These are phyloP conservation scores for Falco novaeseelandiae DNA, from an alignment of 2,797 vertebrate genomes.

Conservation along the genomic window DNA sequence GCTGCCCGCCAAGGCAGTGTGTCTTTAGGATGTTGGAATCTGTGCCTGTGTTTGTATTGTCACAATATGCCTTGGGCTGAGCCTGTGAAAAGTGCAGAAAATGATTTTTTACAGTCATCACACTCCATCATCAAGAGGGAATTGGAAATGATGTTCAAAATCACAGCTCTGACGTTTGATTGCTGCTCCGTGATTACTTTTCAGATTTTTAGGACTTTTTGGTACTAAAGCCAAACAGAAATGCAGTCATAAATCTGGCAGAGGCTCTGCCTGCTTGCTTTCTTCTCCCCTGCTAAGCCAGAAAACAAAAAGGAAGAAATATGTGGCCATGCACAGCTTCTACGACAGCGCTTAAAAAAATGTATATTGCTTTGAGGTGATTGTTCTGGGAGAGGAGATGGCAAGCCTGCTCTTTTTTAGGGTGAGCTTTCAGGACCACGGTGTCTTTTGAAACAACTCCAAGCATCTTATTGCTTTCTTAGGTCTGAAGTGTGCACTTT, in stretches of 20 bases:
- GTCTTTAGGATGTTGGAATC: neutral
- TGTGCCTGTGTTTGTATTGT: neutral
- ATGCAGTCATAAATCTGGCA: neutral
- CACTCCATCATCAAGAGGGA: neutral
- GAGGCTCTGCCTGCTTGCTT: neutral
- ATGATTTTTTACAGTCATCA: neutral
- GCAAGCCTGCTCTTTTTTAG: neutral
- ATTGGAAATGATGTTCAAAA: neutral
- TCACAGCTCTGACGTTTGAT: neutral
- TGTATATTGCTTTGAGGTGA: neutral
- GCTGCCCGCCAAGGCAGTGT: neutral
- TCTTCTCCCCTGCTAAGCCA: neutral
- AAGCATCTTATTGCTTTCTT: neutral
- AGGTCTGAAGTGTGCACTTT: neutral
- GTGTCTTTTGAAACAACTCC: neutral
- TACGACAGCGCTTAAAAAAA: neutral
- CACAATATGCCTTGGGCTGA: neutral
- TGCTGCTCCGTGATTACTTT: neutral
- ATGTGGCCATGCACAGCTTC: neutral
- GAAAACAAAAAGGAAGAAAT: neutral
- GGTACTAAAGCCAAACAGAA: neutral
- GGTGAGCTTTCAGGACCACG: neutral
- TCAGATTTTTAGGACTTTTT: neutral
- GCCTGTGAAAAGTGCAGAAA: neutral
- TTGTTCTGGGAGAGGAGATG: neutral